Percentiles rank a stretch among this genome's conserved stretches.
Conservation (phyloP, 2,888 invertebrate species). For the Ennomos erosarius region DNA sequence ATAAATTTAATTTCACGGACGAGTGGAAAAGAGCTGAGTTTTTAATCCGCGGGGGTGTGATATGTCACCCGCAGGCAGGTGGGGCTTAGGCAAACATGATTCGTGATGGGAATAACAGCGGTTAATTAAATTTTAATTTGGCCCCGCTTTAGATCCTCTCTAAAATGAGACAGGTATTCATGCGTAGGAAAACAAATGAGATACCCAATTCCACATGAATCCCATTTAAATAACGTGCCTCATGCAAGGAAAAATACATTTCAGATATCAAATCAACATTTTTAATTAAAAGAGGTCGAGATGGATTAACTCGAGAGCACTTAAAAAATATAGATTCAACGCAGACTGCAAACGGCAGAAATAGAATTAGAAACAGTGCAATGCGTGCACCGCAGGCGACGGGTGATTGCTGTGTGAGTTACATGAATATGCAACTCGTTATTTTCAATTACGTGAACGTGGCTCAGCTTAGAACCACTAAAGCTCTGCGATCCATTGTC, state of each 20-base stretch:
- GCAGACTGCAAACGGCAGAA: constrained; percentile 31
- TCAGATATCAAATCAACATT: constrained; percentile 17
- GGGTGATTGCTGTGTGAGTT: constrained; percentile 25
- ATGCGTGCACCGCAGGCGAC: constrained; percentile 30
- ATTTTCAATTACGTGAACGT: constrained; percentile 71
- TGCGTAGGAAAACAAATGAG: constrained; percentile 21
- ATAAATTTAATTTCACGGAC: constrained; percentile 81
- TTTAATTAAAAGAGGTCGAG: constrained; percentile 30
- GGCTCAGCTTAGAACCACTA: constrained; percentile 54
- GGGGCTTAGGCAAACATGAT: constrained; percentile 56
- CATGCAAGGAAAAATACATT: constrained; percentile 11
- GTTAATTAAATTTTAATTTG: constrained; percentile 59
- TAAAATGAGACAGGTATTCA: constrained; percentile 24
- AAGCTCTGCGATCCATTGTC: constrained; percentile 57
- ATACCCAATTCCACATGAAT: constrained; percentile 15
- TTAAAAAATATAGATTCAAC: constrained; percentile 18
- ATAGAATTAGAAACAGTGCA: constrained; percentile 33
- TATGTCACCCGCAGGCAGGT: constrained; percentile 61
- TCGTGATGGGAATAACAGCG: constrained; percentile 61
- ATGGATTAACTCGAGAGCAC: constrained; percentile 33
- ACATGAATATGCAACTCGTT: constrained; percentile 77
- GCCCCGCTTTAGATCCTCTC: constrained; percentile 16
- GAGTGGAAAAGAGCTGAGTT: constrained; percentile 60
- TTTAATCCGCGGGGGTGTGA: constrained; percentile 71
- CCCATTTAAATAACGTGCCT: constrained; percentile 17